phyloP scores from a whole-genome alignment of 2,888 invertebrate genomes.

The Drosophila borealis region DNA sequence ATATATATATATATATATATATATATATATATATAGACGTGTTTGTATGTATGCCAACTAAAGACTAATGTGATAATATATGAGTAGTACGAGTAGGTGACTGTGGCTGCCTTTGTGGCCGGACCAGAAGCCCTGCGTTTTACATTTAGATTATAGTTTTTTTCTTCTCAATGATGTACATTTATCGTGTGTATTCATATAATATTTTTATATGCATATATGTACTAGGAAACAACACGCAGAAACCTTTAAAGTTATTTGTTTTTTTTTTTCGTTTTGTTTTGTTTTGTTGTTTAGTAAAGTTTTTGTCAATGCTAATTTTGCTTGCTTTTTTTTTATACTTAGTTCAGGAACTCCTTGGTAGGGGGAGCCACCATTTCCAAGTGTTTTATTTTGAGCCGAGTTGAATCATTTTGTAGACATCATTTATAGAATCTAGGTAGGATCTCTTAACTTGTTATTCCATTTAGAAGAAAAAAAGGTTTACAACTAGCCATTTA shows the following conservation, averaged over 20 bases:
- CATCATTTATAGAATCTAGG: background rate
- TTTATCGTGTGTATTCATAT: slow-evolving; percentile 30
- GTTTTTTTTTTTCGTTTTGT: slow-evolving; percentile 11
- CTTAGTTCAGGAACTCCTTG: slow-evolving; percentile 18
- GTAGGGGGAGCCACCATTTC: slow-evolving; percentile 50
- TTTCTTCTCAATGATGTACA: slow-evolving; percentile 28
- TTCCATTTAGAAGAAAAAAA: slow-evolving; percentile 16
- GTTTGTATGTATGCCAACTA: slow-evolving; percentile 53
- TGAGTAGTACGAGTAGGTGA: slow-evolving; percentile 75
- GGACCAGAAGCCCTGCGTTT: slow-evolving; percentile 19
- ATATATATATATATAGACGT: slow-evolving; percentile 19
- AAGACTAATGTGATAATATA: slow-evolving; percentile 72
- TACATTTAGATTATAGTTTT: slow-evolving; percentile 23
- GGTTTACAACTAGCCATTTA: slow-evolving; percentile 35
- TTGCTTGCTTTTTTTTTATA: slow-evolving; percentile 1
- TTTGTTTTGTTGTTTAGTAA: slow-evolving; percentile 24
- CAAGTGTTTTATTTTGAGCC: slow-evolving; percentile 11
- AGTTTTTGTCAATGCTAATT: slow-evolving; percentile 39
- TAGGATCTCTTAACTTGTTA: background rate
- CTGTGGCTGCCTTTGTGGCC: slow-evolving; percentile 54
- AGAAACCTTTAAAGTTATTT: slow-evolving; percentile 73
- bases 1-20: background rate
- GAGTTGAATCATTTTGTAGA: background rate
- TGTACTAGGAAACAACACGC: slow-evolving; percentile 74
- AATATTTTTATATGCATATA: slow-evolving; percentile 12